These are phyloP conservation scores for Scaeva pyrastri DNA, from an alignment of 2,888 invertebrate genomes.

Conservation along the genomic window DNA sequence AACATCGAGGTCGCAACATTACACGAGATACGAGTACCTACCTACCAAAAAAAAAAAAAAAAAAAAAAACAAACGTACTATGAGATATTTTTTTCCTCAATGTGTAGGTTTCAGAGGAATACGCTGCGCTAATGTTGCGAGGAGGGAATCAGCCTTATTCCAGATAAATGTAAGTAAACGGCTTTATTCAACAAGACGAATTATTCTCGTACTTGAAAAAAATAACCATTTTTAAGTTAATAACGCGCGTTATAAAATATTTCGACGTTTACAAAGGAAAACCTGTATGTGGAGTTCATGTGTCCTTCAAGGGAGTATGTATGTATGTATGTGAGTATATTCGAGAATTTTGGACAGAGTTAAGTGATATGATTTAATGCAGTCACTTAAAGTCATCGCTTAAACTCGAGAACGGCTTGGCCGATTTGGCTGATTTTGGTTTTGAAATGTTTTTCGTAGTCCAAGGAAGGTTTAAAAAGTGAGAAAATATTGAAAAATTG, in stretches of 20 bases:
- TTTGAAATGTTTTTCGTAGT: too few species aligned
- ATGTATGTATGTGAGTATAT: too few species aligned
- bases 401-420: too few species aligned
- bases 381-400: too few species aligned
- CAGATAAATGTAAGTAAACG: neutral
- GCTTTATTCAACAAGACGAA: conserved; percentile 11
- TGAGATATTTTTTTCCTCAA: neutral
- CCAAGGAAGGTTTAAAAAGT: too few species aligned
- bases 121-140: neutral
- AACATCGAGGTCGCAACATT: conserved; percentile 16
- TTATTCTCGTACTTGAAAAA: neutral
- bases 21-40: neutral
- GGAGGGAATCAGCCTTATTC: conserved; percentile 10
- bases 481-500: too few species aligned
- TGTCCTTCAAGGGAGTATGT: too few species aligned
- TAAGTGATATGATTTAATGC: too few species aligned
- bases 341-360: too few species aligned
- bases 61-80: neutral
- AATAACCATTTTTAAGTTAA: conserved; percentile 7
- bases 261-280: neutral
- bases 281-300: too few species aligned
- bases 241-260: conserved; percentile 9
- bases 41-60: too few species aligned
- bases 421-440: too few species aligned
- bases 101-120: neutral